phyloP scores from a whole-genome alignment of 2,113 vertebrate genomes.

The Neogale vison region DNA sequence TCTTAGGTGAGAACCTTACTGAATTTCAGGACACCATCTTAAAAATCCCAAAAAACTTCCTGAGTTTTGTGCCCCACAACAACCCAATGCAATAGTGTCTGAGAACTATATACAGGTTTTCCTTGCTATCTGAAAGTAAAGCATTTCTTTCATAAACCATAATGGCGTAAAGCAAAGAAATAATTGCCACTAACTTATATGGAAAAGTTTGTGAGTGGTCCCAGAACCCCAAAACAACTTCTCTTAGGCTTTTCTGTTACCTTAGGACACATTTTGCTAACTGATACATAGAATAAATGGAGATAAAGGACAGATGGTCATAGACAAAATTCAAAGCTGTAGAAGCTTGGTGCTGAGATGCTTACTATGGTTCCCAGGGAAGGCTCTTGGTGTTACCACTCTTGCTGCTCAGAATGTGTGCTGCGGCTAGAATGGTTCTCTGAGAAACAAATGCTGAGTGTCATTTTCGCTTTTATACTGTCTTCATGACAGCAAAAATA shows the following conservation, averaged over 20 bases:
- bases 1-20: not conserved
- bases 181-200: not conserved
- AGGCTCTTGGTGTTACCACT: not conserved
- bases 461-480: not conserved
- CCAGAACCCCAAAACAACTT: not conserved
- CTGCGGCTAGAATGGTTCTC: not conserved
- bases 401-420: not conserved
- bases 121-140: not conserved
- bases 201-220: not conserved
- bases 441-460: not conserved
- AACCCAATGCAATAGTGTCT: fast-evolving
- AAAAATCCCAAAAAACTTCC: not conserved
- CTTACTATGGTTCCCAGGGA: not conserved
- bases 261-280: not conserved
- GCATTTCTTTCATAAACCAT: not conserved
- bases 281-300: not conserved
- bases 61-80: not conserved
- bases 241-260: not conserved
- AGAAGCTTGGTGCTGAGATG: not conserved
- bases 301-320: not conserved
- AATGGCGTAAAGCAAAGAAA: not conserved
- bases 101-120: not conserved
- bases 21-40: not conserved
- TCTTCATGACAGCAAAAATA: not conserved
- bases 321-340: not conserved